Percentiles rank a stretch among this genome's conserved stretches.
phyloP scores from a whole-genome alignment of 2,797 vertebrate species.

The Fistularia commersonii region DNA sequence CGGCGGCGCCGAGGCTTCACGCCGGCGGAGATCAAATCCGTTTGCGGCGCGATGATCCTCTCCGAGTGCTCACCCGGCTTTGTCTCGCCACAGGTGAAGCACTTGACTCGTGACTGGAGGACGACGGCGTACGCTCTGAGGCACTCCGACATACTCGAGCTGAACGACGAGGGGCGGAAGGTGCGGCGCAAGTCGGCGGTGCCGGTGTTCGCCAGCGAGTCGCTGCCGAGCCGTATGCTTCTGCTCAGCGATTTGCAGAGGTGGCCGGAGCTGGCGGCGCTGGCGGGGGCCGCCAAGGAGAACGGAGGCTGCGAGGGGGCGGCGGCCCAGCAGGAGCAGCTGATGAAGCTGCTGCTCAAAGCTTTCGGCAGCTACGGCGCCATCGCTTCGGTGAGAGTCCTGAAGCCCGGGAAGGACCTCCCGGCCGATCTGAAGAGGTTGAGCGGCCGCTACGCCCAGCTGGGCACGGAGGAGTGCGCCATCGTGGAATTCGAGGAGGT shows the following conservation, averaged over 20 bases:
- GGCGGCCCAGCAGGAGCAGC: conserved; percentile 82
- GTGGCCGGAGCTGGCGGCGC: conserved; percentile 79
- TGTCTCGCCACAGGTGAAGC: conserved; percentile 84
- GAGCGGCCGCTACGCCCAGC: conserved; percentile 85
- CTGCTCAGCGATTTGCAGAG: conserved; percentile 86
- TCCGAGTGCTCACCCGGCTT: neutral
- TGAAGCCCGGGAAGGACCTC: conserved; percentile 90
- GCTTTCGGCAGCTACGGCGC: conserved; percentile 86
- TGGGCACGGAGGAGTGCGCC: conserved; percentile 89
- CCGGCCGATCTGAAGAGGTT: conserved; percentile 89
- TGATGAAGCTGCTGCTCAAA: conserved; percentile 92
- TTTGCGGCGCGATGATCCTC: no score
- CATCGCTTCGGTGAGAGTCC: conserved; percentile 89
- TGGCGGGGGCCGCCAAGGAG: conserved; percentile 64
- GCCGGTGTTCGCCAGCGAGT: conserved; percentile 92
- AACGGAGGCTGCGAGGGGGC: conserved; percentile 69
- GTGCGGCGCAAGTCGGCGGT: conserved; percentile 86
- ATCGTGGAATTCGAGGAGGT: conserved; percentile 97
- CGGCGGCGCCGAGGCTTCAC: no score
- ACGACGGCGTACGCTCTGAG: conserved; percentile 91
- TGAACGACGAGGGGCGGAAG: conserved; percentile 91
- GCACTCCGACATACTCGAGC: conserved; percentile 84
- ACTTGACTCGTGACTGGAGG: conserved; percentile 95
- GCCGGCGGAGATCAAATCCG: no score
- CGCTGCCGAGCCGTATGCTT: conserved; percentile 92